A percentile compares a stretch with the other conserved stretches of the same genome.
phyloP scores from a whole-genome alignment of 2,797 vertebrate species.

The Notoglanidium macrostoma region DNA sequence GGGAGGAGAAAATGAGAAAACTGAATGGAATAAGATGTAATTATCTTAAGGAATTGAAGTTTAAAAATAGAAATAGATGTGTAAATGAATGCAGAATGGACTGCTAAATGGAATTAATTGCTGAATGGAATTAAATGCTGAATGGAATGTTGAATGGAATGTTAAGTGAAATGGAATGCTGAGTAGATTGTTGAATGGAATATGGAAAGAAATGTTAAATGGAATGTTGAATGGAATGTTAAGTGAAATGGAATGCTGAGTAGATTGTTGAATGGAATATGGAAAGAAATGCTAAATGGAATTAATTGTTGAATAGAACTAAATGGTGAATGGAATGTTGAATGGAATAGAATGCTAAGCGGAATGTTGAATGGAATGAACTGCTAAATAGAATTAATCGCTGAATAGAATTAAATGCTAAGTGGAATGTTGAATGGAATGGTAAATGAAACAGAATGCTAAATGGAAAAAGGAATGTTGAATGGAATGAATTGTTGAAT shows the following conservation, averaged over 20 bases:
- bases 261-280: not conserved
- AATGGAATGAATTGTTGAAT: not conserved
- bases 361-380: not conserved
- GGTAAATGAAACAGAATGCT: too few species aligned
- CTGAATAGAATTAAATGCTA: not conserved
- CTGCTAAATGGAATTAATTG: not conserved
- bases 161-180: not conserved
- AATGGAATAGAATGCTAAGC: not conserved
- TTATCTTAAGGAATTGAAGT: too few species aligned
- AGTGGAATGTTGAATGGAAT: not conserved
- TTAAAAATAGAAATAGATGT: too few species aligned
- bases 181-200: not conserved
- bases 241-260: not conserved
- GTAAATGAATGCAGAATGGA: not conserved
- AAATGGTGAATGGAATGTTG: not conserved
- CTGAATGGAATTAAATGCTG: not conserved
- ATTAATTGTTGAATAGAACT: not conserved
- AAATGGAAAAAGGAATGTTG: too few species aligned
- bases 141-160: not conserved
- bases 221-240: not conserved
- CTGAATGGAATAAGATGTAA: not conserved
- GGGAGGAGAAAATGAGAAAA: not conserved
- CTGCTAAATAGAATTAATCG: not conserved
- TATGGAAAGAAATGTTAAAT: not conserved
- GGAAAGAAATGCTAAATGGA: not conserved